Evolutionary conservation across 2,888 invertebrate species (phyloP).

Genomic region (Glaucopsyche alexis): DNA sequence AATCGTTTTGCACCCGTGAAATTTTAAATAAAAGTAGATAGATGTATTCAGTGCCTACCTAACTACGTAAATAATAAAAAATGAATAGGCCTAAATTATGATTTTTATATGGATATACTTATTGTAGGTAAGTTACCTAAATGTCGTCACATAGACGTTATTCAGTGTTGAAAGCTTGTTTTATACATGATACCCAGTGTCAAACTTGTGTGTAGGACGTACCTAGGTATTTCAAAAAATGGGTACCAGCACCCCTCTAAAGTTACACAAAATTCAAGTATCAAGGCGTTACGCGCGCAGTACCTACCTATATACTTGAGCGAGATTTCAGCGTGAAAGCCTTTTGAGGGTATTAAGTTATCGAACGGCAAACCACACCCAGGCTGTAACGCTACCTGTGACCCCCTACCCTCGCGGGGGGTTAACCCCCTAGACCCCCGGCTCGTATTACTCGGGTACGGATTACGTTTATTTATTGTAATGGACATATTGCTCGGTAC

Average conservation of each 20-base stretch:
- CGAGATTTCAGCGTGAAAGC: constrained; percentile 79
- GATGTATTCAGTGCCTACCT: too few relatives aligned
- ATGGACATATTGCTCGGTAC: constrained; percentile 31
- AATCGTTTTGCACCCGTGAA: too few relatives aligned
- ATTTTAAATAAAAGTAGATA: too few relatives aligned
- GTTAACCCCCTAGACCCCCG: constrained; percentile 44
- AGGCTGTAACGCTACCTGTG: constrained; percentile 70
- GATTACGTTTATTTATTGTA: constrained; percentile 58
- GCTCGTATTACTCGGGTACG: constrained; percentile 44
- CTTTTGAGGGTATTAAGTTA: constrained; percentile 80
- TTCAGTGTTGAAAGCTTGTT: too few relatives aligned
- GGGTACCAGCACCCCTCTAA: background rate
- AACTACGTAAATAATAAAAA: too few relatives aligned
- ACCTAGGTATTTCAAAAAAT: background rate
- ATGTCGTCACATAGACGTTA: too few relatives aligned
- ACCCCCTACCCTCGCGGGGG: constrained; percentile 49
- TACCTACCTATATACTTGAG: constrained; percentile 49
- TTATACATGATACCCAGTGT: too few relatives aligned
- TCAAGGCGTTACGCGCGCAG: constrained; percentile 50
- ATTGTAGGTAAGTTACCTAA: too few relatives aligned
- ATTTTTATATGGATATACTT: too few relatives aligned
- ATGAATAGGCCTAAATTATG: too few relatives aligned
- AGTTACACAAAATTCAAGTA: constrained; percentile 42
- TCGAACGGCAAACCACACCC: constrained; percentile 81
- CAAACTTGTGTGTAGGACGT: background rate